phyloP scores from a whole-genome alignment of 2,113 vertebrate species.

The Hypocryptadius cinnamomeus region DNA sequence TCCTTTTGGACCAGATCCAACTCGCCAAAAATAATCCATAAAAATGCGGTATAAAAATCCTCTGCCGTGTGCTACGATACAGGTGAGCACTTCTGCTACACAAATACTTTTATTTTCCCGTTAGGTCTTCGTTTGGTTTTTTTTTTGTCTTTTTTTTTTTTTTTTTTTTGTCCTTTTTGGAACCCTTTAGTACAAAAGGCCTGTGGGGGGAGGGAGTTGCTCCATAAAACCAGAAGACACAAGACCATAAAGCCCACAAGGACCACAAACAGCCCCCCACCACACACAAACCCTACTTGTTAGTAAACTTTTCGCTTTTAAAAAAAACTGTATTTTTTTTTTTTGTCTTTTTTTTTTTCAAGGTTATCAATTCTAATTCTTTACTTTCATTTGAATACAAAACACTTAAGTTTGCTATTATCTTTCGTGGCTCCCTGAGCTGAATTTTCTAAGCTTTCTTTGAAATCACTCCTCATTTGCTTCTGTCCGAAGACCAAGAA shows the following conservation, averaged over 20 bases:
- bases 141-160: background rate
- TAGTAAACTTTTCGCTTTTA: slow-evolving; percentile 30
- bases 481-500: slow-evolving; percentile 27
- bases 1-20: background rate
- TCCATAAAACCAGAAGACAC: slow-evolving; percentile 1
- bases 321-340: slow-evolving; percentile 31
- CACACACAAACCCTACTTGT: slow-evolving; percentile 38
- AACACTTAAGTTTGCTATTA: slow-evolving; percentile 68
- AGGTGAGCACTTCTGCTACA: slow-evolving; percentile 58
- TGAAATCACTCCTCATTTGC: slow-evolving; percentile 43
- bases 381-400: slow-evolving; percentile 70
- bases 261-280: background rate
- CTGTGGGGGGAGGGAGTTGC: background rate
- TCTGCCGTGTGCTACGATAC: slow-evolving; percentile 63
- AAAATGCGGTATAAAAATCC: slow-evolving; percentile 68
- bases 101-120: slow-evolving; percentile 56
- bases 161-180: background rate
- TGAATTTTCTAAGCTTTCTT: slow-evolving; percentile 58
- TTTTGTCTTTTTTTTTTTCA: background rate
- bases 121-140: background rate
- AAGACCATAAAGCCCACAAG: background rate
- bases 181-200: slow-evolving; percentile 40
- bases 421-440: slow-evolving; percentile 75
- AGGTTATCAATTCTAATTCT: slow-evolving; percentile 71
- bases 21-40: slow-evolving; percentile 66